These are phyloP conservation scores for Mesaphorura yosii DNA, from an alignment of 1,140 invertebrate genomes.

Conservation along the genomic window DNA sequence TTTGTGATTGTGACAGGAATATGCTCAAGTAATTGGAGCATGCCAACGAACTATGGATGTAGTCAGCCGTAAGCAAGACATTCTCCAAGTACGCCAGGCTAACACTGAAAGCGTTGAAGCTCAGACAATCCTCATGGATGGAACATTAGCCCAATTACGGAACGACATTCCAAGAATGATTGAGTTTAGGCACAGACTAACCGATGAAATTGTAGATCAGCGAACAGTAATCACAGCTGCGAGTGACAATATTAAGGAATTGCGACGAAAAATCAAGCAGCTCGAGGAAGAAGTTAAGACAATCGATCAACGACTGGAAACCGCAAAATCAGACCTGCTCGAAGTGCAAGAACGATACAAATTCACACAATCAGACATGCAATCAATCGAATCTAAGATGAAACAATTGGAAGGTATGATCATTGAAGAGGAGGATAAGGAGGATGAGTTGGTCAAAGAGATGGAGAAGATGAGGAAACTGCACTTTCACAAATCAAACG, in stretches of 20 bases:
- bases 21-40: too few relatives aligned
- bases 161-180: neutral
- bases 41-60: too few relatives aligned
- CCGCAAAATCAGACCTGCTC: neutral
- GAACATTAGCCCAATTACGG: too few relatives aligned
- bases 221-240: neutral
- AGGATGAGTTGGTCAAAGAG: slow-evolving; percentile 4
- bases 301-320: neutral
- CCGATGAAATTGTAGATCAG: neutral
- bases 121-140: too few relatives aligned
- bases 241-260: neutral
- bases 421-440: slow-evolving; percentile 16
- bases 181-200: neutral
- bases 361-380: neutral
- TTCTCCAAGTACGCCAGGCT: too few relatives aligned
- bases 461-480: neutral
- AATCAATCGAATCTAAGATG: slow-evolving; percentile 9
- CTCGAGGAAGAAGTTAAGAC: slow-evolving; percentile 5
- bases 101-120: too few relatives aligned
- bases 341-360: slow-evolving; percentile 7
- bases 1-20: too few relatives aligned
- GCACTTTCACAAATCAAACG: neutral
- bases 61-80: too few relatives aligned
- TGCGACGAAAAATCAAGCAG: neutral
- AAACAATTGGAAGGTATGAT: slow-evolving; percentile 16